A percentile compares a stretch with the other conserved stretches of the same genome.
Conservation (phyloP, 2,888 invertebrate genomes). For the Ashinkailepas kermadecensis region DNA sequence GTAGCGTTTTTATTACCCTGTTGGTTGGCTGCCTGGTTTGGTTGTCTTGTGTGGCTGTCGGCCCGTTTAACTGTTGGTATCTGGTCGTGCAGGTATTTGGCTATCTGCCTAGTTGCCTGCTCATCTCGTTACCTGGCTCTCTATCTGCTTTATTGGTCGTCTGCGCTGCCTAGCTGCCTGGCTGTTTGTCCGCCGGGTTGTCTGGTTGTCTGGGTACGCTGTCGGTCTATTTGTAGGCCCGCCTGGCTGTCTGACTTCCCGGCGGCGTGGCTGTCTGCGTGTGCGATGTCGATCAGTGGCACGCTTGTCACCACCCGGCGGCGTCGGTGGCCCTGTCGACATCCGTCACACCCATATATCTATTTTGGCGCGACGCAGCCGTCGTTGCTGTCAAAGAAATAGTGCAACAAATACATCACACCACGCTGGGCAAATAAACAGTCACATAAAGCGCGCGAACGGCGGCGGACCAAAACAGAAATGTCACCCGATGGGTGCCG, state of each 20-base stretch:
- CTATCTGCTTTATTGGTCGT: neutral
- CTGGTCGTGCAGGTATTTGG: neutral
- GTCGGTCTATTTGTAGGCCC: too few species aligned
- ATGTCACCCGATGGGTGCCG: neutral
- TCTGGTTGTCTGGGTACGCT: too few species aligned
- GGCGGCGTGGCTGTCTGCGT: too few species aligned
- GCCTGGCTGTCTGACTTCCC: neutral
- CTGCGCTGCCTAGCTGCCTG: neutral
- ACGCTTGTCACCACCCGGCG: neutral
- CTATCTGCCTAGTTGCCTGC: neutral
- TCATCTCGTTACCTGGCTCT: neutral
- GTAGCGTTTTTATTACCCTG: too few species aligned
- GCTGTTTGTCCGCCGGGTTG: too few species aligned
- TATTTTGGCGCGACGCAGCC: neutral
- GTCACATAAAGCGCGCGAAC: neutral
- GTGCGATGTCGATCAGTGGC: neutral
- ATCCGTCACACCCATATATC: conserved; percentile 3
- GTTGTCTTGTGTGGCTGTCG: too few species aligned
- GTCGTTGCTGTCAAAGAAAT: conserved; percentile 10
- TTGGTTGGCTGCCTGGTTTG: too few species aligned
- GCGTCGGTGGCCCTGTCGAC: neutral
- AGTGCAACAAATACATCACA: neutral
- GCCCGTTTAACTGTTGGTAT: too few species aligned
- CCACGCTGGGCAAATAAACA: conserved; percentile 6
- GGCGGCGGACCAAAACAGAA: neutral